Evolutionary conservation across 1,140 invertebrate genomes (phyloP).

Genomic region (Leucophenga varia): DNA sequence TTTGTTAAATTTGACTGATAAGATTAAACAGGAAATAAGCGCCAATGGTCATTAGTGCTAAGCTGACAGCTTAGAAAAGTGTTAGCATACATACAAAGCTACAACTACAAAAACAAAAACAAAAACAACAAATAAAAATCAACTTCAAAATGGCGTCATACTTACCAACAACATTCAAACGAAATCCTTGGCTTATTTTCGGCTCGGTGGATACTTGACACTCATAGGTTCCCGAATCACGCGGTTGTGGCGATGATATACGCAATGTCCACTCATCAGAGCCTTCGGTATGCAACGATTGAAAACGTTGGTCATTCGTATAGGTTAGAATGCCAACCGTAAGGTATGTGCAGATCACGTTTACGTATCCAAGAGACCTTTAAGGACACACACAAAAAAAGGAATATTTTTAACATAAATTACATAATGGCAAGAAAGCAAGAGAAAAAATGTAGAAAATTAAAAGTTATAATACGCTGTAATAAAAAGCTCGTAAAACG

Average conservation of each 20-base stretch:
- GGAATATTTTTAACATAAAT: conserved; percentile 36
- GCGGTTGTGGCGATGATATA: conserved; percentile 75
- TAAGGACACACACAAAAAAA: conserved; percentile 1
- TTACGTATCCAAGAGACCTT: conserved; percentile 78
- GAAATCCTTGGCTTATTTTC: conserved; percentile 79
- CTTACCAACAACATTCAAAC: conserved; percentile 80
- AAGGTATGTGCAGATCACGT: conserved; percentile 72
- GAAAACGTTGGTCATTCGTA: conserved; percentile 74
- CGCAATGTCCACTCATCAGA: conserved; percentile 87
- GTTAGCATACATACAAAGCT: too few species aligned
- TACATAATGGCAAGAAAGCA: conserved; percentile 38
- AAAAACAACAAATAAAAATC: too few species aligned
- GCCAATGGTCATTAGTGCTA: too few species aligned
- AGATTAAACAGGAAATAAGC: too few species aligned
- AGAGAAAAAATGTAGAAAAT: conserved; percentile 1
- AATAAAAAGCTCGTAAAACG: too few species aligned
- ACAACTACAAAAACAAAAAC: too few species aligned
- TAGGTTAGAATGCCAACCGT: conserved; percentile 74
- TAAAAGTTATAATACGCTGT: too few species aligned
- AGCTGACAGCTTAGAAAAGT: too few species aligned
- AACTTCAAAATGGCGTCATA: too few species aligned
- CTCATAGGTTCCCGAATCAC: conserved; percentile 76
- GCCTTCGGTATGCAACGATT: conserved; percentile 76
- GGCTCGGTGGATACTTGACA: conserved; percentile 87
- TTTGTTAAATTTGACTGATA: too few species aligned